These are phyloP conservation scores for Equus quagga DNA, from an alignment of 2,113 vertebrate species.

Conservation along the genomic window DNA sequence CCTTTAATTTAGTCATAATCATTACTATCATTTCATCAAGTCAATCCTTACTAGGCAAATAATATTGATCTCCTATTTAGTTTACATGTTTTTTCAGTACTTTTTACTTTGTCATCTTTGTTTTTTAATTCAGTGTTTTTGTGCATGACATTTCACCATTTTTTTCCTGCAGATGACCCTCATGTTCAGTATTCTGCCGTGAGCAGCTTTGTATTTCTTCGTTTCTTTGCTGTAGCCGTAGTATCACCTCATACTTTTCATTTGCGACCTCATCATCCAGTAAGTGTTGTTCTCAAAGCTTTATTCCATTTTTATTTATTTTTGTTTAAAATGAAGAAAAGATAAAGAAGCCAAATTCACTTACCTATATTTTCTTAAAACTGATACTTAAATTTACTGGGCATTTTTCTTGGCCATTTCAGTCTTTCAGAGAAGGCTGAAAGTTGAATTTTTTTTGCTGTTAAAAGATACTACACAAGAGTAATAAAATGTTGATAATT, in stretches of 20 bases:
- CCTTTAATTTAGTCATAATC: constrained; percentile 65
- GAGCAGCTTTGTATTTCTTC: constrained; percentile 99
- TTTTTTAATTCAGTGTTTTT: constrained; percentile 82
- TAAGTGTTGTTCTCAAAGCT: constrained; percentile 90
- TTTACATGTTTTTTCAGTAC: constrained; percentile 57
- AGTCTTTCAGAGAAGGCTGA: constrained; percentile 43
- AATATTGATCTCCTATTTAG: constrained; percentile 60
- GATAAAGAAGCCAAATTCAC: constrained; percentile 1
- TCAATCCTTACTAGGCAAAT: constrained; percentile 76
- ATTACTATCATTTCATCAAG: constrained; percentile 83
- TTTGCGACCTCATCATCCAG: constrained; percentile 97
- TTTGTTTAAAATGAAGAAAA: constrained; percentile 63
- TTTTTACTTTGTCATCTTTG: constrained; percentile 81
- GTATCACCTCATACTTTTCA: constrained; percentile 98
- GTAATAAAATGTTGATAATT: neutral
- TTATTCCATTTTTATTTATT: constrained; percentile 84
- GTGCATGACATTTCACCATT: constrained; percentile 88
- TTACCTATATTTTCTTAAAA: constrained; percentile 34
- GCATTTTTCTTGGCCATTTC: constrained; percentile 36
- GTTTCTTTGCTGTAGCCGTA: constrained; percentile 98
- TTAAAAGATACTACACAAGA: neutral
- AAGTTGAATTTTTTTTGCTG: neutral
- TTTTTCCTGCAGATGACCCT: constrained; percentile 93
- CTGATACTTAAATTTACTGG: constrained; percentile 24
- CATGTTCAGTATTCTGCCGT: constrained; percentile 99